Conservation (phyloP, 1,140 invertebrate genomes). For the Drosophila orosa region DNA sequence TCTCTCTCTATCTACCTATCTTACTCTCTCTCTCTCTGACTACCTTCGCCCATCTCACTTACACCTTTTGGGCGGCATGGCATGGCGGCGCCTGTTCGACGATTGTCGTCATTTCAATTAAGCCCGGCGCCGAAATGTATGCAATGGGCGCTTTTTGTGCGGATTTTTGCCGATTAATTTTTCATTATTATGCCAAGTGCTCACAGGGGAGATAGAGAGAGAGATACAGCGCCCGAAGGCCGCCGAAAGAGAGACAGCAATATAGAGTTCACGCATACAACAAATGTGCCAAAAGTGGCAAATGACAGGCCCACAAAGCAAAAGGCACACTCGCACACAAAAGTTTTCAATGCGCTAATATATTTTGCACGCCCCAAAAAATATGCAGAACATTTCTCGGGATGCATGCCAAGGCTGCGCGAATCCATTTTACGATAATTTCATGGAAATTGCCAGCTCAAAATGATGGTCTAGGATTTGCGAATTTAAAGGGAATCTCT, state of each 20-base stretch:
- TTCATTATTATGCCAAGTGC: constrained; percentile 70
- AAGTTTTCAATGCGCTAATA: constrained; percentile 43
- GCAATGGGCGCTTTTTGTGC: constrained; percentile 46
- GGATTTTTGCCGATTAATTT: constrained; percentile 68
- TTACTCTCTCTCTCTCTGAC: not conserved
- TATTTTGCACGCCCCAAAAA: constrained; percentile 45
- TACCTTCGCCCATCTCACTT: not conserved
- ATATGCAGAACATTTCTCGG: constrained; percentile 29
- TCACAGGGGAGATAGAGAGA: constrained; percentile 9
- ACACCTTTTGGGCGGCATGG: constrained; percentile 32
- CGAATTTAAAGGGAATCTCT: too few relatives aligned
- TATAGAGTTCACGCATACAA: constrained; percentile 25
- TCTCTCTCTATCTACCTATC: not conserved
- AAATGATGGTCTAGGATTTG: not conserved
- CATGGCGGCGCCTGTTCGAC: constrained; percentile 23
- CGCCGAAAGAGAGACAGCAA: not conserved
- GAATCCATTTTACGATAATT: constrained; percentile 7
- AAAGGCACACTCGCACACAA: constrained; percentile 8
- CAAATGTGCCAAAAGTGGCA: constrained; percentile 48
- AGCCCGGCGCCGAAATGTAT: constrained; percentile 67
- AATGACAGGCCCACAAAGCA: constrained; percentile 35
- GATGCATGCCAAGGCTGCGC: constrained; percentile 14
- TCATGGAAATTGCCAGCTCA: constrained; percentile 5
- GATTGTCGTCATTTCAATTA: constrained; percentile 70
- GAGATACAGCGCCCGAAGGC: constrained; percentile 2